Evolutionary conservation across 2,797 vertebrate genomes (phyloP).

Genomic region (Bovichtus diacanthus): DNA sequence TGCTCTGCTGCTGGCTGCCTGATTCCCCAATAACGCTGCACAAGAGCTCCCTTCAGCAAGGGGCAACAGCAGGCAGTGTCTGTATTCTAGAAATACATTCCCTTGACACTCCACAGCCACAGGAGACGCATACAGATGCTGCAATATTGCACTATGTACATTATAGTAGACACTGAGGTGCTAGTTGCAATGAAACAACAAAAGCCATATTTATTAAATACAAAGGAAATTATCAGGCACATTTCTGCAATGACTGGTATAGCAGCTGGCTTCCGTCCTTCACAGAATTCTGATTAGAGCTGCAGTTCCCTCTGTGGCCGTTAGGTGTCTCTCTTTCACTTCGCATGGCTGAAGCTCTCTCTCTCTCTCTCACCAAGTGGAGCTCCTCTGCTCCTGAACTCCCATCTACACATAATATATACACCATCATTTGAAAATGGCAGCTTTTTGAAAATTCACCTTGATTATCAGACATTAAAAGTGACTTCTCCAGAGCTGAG

Average conservation of each 20-base stretch:
- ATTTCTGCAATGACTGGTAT: constrained; percentile 49
- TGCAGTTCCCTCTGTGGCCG: constrained; percentile 70
- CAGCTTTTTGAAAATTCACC: constrained; percentile 97
- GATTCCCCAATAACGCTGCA: constrained; percentile 72
- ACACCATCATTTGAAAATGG: constrained; percentile 96
- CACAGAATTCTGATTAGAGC: constrained; percentile 42
- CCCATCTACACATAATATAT: constrained; percentile 89
- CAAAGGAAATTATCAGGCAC: constrained; percentile 52
- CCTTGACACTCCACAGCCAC: constrained; percentile 36
- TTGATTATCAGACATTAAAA: constrained; percentile 97
- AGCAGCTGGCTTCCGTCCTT: constrained; percentile 49
- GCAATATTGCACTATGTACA: constrained; percentile 2
- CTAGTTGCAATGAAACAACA: constrained; percentile 9
- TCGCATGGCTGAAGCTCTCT: constrained; percentile 72
- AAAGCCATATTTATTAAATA: constrained; percentile 28
- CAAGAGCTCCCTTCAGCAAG: constrained; percentile 69
- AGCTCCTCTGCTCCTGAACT: constrained; percentile 78
- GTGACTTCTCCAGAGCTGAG: constrained; percentile 92
- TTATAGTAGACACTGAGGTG: neutral
- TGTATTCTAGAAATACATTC: constrained; percentile 48
- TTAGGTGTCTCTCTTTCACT: constrained; percentile 93
- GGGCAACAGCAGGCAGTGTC: constrained; percentile 59
- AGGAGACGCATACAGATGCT: constrained; percentile 29
- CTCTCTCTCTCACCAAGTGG: constrained; percentile 55
- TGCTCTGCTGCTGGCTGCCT: constrained; percentile 72